phyloP scores from a whole-genome alignment of 2,113 vertebrate species.

The Sturnus vulgaris region DNA sequence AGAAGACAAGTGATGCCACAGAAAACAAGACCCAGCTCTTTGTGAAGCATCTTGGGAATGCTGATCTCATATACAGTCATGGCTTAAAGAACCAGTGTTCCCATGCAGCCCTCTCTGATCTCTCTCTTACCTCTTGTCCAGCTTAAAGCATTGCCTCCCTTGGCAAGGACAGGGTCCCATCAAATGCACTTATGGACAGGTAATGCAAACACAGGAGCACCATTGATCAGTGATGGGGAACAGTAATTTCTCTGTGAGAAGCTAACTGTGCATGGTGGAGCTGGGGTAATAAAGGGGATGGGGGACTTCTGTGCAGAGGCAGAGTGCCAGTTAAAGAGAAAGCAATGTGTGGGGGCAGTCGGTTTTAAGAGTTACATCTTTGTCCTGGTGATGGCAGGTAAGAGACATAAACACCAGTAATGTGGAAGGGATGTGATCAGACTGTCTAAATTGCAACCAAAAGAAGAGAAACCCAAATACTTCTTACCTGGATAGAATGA shows the following conservation, averaged over 20 bases:
- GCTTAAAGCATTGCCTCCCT: background rate
- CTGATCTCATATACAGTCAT: background rate
- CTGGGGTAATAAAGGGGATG: background rate
- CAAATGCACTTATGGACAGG: background rate
- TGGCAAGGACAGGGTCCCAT: background rate
- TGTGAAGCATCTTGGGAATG: background rate
- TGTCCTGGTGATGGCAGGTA: background rate
- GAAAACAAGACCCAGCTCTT: background rate
- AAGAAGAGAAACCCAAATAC: background rate
- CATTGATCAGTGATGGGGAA: background rate
- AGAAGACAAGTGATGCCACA: background rate
- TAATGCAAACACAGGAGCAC: background rate
- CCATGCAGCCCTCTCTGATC: background rate
- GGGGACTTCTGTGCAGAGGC: background rate
- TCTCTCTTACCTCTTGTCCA: background rate
- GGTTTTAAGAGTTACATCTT: background rate
- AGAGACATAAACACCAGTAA: background rate
- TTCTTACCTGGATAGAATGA: background rate
- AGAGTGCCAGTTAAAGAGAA: background rate
- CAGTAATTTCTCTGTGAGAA: background rate
- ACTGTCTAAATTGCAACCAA: background rate
- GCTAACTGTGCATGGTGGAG: background rate
- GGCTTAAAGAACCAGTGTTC: background rate
- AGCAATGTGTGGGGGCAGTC: rapidly evolving
- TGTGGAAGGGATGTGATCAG: background rate